phyloP scores from a whole-genome alignment of 2,797 vertebrate species.

The Sebastolobus alascanus region DNA sequence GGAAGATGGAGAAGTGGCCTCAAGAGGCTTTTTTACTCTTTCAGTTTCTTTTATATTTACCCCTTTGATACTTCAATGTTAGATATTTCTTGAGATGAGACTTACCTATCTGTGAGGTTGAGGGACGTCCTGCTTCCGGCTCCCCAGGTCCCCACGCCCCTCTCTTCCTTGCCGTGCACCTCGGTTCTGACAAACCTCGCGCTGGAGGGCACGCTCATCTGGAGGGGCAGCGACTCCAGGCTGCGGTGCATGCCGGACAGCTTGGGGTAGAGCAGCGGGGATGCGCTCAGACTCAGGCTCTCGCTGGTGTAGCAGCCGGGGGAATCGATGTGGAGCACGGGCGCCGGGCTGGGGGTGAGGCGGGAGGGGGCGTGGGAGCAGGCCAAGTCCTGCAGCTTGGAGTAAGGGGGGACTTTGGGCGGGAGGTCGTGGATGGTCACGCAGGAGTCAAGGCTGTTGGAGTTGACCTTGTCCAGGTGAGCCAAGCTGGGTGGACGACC shows the following conservation, averaged over 20 bases:
- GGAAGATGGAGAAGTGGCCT: not conserved
- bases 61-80: not conserved
- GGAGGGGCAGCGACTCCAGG: conserved; percentile 96
- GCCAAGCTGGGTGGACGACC: conserved; percentile 93
- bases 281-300: conserved; percentile 84
- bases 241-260: conserved; percentile 95
- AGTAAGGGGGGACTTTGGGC: conserved; percentile 86
- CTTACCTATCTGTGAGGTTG: conserved; percentile 87
- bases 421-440: conserved; percentile 87
- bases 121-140: conserved; percentile 89
- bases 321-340: conserved; percentile 96
- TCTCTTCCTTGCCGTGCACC: conserved; percentile 76
- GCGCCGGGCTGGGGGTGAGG: conserved; percentile 96
- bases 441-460: conserved; percentile 95
- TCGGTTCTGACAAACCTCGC: conserved; percentile 65
- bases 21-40: not conserved
- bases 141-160: conserved; percentile 88
- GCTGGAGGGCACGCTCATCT: conserved; percentile 91
- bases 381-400: conserved; percentile 90
- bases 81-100: not conserved
- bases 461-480: conserved; percentile 96
- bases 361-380: conserved; percentile 82
- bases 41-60: not conserved
- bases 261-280: conserved; percentile 93
- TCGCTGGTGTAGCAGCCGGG: conserved; percentile 92